phyloP scores from a whole-genome alignment of 1,140 invertebrate species.

The Listronotus bonariensis region DNA sequence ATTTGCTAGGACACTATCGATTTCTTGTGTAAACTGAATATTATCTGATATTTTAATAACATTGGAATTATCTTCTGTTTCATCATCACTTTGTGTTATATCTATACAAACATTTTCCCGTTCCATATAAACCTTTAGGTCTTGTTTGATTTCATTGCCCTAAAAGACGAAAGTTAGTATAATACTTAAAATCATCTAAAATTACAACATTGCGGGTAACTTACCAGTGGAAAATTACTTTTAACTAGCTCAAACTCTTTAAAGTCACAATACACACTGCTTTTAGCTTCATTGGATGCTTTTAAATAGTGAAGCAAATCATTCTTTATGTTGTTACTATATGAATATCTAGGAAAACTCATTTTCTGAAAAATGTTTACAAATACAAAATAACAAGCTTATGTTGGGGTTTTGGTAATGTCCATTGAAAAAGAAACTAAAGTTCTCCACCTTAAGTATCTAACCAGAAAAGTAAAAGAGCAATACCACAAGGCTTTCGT shows the following conservation, averaged over 20 bases:
- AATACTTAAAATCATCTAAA: background rate
- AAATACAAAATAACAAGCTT: too few species aligned
- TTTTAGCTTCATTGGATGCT: slow-evolving; percentile 19
- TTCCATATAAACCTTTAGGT: slow-evolving; percentile 1
- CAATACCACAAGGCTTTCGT: too few species aligned
- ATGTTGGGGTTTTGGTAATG: too few species aligned
- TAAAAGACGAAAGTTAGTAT: slow-evolving; percentile 18
- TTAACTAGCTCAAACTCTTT: slow-evolving; percentile 22
- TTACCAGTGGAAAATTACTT: slow-evolving; percentile 32
- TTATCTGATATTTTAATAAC: background rate
- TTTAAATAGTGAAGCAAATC: slow-evolving; percentile 27
- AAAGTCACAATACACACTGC: slow-evolving; percentile 21
- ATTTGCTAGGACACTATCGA: background rate
- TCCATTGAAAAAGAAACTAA: too few species aligned
- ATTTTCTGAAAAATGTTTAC: too few species aligned
- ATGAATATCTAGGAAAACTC: slow-evolving; percentile 27
- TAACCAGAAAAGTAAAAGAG: too few species aligned
- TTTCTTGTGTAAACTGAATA: background rate
- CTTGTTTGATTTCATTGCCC: slow-evolving; percentile 16
- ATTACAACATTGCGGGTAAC: background rate
- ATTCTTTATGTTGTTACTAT: slow-evolving; percentile 20
- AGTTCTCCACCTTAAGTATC: too few species aligned
- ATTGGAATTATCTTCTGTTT: background rate
- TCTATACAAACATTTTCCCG: slow-evolving; percentile 12
- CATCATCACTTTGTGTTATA: slow-evolving; percentile 32